Evolutionary conservation across 2,888 invertebrate genomes (phyloP), one percentile per base, ranked within the genome.

Genomic region (Dasysyrphus tricinctus): DNA sequence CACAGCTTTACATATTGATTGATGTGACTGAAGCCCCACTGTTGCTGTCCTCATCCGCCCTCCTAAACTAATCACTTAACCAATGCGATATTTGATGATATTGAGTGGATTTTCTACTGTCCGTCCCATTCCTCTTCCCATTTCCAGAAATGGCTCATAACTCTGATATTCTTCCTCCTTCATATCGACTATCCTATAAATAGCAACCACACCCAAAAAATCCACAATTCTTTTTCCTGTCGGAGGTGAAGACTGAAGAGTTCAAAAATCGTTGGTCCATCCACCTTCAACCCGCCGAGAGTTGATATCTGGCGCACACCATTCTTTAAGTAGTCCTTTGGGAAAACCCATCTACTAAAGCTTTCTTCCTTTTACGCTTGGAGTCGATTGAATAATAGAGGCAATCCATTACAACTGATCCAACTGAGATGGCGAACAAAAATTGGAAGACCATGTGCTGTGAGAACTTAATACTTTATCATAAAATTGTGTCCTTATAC

Each of bases 21-120:
- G 67, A 69, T 69, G 51, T 51, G 32, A 24, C 24, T 3, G 24
- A 24, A 6, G 37, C 51, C 51, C 19, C 51, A 37, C 67, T 69
- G 67, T 69, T 69, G 67, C 8, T 57, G n/a, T 6, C 16, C 19
- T 34, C 16, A 3, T 29, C 34, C 24, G 24, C 37, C 24, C 44
- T 12, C 7, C n/a, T 7, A 69, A 69, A 51, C 49, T 69, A 69
- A 51, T 69, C 67, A 69, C 67, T 69, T 69, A 69, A 39, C 67
- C 67, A 39, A 51, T 69, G 51, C 12, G 67, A 51, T 69, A 49
- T 47, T 47, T 29, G 49, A 34, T 37, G 37, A 51, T 49, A 49
- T 51, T 67, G 37, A 37, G n/a, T n/a, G 9, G 19, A 49, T 51
- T 67, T 51, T 7, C 4, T 47, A 11, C 16, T 61, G 9, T 24